These are phyloP conservation scores for Nomada ruficornis DNA, from an alignment of 2,888 invertebrate species.

Conservation along the genomic window DNA sequence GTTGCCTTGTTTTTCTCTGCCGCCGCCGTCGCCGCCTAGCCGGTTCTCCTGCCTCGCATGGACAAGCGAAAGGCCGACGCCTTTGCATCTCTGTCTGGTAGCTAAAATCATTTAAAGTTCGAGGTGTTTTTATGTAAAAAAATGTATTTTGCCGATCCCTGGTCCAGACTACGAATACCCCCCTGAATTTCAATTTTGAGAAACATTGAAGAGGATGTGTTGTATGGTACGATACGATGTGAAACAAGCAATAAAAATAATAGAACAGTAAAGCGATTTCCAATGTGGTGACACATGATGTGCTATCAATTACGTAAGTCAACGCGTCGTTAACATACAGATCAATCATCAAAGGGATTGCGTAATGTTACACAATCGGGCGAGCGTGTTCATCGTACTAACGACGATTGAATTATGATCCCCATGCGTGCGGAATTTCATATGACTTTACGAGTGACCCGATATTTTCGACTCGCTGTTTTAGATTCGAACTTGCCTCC, in stretches of 20 bases:
- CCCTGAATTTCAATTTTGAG: no score
- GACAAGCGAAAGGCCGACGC: no score
- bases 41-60: background rate
- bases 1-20: background rate
- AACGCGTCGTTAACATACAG: slow-evolving; percentile 32
- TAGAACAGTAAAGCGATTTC: no score
- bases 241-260: no score
- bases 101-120: no score
- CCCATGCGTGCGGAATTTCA: slow-evolving; percentile 63
- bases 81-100: no score
- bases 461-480: slow-evolving; percentile 49
- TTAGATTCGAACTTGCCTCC: background rate
- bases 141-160: no score
- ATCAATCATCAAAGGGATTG: slow-evolving; percentile 56
- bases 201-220: no score
- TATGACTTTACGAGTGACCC: slow-evolving; percentile 59
- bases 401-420: slow-evolving; percentile 65
- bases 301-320: slow-evolving; percentile 55
- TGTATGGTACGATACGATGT: no score
- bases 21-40: background rate
- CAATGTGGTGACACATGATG: background rate
- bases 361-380: slow-evolving; percentile 58
- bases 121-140: no score
- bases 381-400: slow-evolving; percentile 55
- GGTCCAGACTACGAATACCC: no score